phyloP scores from a whole-genome alignment of 1,140 invertebrate genomes.

The Goniozus legneri region DNA sequence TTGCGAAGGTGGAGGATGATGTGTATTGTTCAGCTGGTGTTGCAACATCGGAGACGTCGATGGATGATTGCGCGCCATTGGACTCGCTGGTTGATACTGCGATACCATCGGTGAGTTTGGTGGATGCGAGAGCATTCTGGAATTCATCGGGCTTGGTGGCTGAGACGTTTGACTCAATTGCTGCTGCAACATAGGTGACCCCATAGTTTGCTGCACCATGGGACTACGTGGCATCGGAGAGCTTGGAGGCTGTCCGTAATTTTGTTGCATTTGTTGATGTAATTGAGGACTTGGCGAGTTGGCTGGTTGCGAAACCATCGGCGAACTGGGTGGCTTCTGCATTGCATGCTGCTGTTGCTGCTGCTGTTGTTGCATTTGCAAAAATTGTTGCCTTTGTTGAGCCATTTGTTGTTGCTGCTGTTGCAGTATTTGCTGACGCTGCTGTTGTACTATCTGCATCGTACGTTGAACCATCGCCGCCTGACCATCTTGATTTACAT shows the following conservation, averaged over 20 bases:
- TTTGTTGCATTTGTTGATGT: slow-evolving; percentile 55
- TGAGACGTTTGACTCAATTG: slow-evolving; percentile 50
- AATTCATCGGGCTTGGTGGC: slow-evolving; percentile 49
- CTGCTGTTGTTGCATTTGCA: slow-evolving; percentile 40
- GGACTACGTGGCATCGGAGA: slow-evolving; percentile 67
- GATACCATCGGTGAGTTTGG: slow-evolving; percentile 50
- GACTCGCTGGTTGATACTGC: slow-evolving; percentile 52
- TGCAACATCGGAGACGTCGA: slow-evolving; percentile 52
- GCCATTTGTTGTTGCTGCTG: slow-evolving; percentile 57
- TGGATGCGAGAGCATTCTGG: slow-evolving; percentile 40
- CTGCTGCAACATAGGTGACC: slow-evolving; percentile 56
- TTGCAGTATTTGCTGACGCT: slow-evolving; percentile 51
- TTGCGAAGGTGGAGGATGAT: slow-evolving; percentile 43
- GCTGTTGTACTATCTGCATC: slow-evolving; percentile 43
- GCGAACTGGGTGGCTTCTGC: slow-evolving; percentile 54
- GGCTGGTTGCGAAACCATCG: slow-evolving; percentile 57
- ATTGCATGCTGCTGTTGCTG: slow-evolving; percentile 44
- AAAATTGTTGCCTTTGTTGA: slow-evolving; percentile 34
- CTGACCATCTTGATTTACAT: slow-evolving; percentile 31
- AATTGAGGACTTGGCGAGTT: slow-evolving; percentile 58
- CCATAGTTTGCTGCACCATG: slow-evolving; percentile 56
- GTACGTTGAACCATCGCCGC: slow-evolving; percentile 37
- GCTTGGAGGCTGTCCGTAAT: slow-evolving; percentile 58
- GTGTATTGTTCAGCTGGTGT: slow-evolving; percentile 40
- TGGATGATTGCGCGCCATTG: slow-evolving; percentile 45